Base-by-base conservation (phyloP, 2,797 vertebrate genomes). In the Halcyon leucocephala region DNA sequence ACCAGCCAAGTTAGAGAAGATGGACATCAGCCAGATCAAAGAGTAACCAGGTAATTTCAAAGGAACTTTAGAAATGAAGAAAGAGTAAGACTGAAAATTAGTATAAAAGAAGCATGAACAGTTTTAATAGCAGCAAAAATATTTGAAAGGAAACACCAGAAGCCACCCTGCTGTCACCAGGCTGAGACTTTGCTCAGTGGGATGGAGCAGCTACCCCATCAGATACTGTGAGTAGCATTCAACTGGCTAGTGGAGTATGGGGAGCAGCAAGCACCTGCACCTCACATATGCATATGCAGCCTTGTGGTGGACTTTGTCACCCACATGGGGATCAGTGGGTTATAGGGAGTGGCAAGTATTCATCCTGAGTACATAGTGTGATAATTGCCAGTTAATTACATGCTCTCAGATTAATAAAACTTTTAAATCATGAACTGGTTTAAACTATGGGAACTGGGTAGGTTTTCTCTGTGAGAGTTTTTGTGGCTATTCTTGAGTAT, bases 231-330 rank as follows among this genome's bases (percentile, higher is more conserved):
- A 72, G 26, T 9, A 72, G 17, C 7, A 4, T 39, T 61, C 65
- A 60, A 20, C 13, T 42, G 46, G 24, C 25, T 21, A 7, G 8
- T 24, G 10, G 25, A 19, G 14, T 73, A 29, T 3, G 6, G 35
- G 25, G 12, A 29, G 37, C n/a, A 72, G 41, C 26, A 80, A 18
- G 26, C 41, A 65, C 24, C 35, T 67, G 17, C 5, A 29, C 15
- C 25, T 58, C 4, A 2, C 9, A 7, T 8, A 6, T 6, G 5
- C 0, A 0, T 66, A 22, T 54, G 7, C 9, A 78, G 3, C 10
- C n/a, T 77, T 3, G 2, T 15, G 10, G 1, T n/a, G 31, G 15
- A 7, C 9, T 86, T 77, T 66, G 17, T 81, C 17, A 46, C 15
- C 0, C 0, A 10, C 28, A 16, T 7, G 24, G 17, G 5, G 3